Evolutionary conservation across 2,797 vertebrate genomes (phyloP).

Genomic region (Perdix hodgsoniae): DNA sequence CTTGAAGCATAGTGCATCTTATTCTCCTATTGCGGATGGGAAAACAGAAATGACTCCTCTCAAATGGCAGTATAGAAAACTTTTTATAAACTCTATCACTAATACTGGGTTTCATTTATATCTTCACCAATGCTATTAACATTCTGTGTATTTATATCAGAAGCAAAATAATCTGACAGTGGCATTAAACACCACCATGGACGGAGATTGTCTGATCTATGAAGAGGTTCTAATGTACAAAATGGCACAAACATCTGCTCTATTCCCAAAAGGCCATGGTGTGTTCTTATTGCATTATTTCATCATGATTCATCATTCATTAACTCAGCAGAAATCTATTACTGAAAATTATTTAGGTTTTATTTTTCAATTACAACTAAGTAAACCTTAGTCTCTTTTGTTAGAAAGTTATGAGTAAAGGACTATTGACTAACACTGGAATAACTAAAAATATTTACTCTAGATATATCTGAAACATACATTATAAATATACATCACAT

Average conservation of each 20-base stretch:
- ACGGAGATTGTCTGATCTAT: background rate
- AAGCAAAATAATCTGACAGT: background rate
- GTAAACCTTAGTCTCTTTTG: background rate
- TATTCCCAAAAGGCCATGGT: background rate
- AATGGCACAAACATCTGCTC: background rate
- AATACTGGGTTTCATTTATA: background rate
- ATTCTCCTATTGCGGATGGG: background rate
- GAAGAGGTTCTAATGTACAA: slow-evolving; percentile 34
- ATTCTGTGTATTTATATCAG: background rate
- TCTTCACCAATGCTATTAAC: background rate
- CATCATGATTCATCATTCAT: slow-evolving; percentile 8
- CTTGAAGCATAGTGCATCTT: slow-evolving; percentile 7
- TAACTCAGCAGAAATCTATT: slow-evolving; percentile 21
- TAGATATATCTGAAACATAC: background rate
- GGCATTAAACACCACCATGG: background rate
- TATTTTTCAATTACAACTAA: slow-evolving; percentile 39
- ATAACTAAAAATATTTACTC: background rate
- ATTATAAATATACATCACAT: background rate
- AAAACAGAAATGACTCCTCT: background rate
- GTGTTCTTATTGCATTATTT: slow-evolving; percentile 22
- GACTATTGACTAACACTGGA: background rate
- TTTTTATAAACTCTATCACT: background rate
- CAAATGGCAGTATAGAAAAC: background rate
- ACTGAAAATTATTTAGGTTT: slow-evolving; percentile 9
- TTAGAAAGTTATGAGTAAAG: background rate